A percentile compares a stretch with the other conserved stretches of the same genome.
phyloP scores from a whole-genome alignment of 2,797 vertebrate species.

The Pseudomugil tenellus region DNA sequence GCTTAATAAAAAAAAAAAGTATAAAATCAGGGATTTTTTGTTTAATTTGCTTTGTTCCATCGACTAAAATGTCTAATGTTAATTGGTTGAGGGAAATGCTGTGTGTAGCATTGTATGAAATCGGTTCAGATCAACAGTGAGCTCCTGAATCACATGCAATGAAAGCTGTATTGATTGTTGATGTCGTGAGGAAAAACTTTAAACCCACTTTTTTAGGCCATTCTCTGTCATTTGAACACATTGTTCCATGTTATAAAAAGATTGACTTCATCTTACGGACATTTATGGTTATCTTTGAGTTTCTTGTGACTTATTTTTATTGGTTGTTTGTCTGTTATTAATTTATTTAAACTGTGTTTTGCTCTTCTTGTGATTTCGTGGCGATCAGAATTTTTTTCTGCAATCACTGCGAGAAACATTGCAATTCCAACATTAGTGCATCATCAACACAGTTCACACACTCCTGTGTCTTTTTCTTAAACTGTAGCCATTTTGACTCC shows the following conservation, averaged over 20 bases:
- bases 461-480: constrained; percentile 3
- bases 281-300: no score
- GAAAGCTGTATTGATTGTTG: not conserved
- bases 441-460: constrained; percentile 25
- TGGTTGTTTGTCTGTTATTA: no score
- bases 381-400: not conserved
- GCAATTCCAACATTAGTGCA: not conserved
- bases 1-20: no score
- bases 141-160: not conserved
- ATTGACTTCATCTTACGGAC: not conserved
- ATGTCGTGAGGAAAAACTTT: not conserved
- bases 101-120: not conserved
- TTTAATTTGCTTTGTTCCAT: not conserved
- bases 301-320: no score
- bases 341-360: no score
- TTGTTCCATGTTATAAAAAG: not conserved
- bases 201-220: not conserved
- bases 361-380: no score
- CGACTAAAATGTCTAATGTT: not conserved
- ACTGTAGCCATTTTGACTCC: constrained; percentile 24
- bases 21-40: not conserved
- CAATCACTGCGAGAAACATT: not conserved
- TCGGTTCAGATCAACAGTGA: not conserved
- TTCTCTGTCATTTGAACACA: not conserved
- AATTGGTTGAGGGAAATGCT: not conserved